Evolutionary conservation across 2,113 vertebrate genomes (phyloP).

Genomic region (Dromaius novaehollandiae): DNA sequence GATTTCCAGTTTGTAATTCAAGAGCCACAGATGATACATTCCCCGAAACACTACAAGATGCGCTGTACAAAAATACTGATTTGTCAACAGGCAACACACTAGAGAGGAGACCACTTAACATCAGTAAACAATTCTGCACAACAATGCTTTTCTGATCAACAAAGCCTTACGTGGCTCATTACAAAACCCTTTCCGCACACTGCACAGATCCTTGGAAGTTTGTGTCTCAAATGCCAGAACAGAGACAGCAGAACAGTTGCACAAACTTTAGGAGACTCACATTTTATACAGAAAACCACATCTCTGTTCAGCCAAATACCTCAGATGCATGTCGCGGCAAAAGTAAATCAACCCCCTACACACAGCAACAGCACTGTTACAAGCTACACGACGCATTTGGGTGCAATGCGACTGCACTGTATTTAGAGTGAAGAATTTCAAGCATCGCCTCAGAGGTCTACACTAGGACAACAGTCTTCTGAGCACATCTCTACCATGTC

Average conservation of each 20-base stretch:
- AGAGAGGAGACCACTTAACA: background rate
- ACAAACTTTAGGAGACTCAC: background rate
- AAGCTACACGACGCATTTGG: background rate
- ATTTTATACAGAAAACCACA: background rate
- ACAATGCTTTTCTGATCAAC: background rate
- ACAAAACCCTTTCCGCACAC: background rate
- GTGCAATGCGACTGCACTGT: rapidly evolving
- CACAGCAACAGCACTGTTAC: rapidly evolving
- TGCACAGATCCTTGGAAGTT: background rate
- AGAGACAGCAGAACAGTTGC: background rate
- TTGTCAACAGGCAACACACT: background rate
- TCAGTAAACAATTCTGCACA: background rate
- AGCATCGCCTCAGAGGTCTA: background rate
- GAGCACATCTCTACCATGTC: background rate
- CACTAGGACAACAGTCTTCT: rapidly evolving
- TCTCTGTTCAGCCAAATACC: background rate
- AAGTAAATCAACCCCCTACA: background rate
- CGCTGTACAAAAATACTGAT: background rate
- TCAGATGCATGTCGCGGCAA: background rate
- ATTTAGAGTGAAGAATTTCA: background rate
- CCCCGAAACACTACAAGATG: background rate
- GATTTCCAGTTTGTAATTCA: conserved; percentile 33
- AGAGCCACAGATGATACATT: background rate
- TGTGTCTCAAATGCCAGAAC: background rate
- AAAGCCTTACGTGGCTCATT: background rate